Base-by-base conservation (phyloP, 2,113 vertebrate species). In the Carettochelys insculpta region DNA sequence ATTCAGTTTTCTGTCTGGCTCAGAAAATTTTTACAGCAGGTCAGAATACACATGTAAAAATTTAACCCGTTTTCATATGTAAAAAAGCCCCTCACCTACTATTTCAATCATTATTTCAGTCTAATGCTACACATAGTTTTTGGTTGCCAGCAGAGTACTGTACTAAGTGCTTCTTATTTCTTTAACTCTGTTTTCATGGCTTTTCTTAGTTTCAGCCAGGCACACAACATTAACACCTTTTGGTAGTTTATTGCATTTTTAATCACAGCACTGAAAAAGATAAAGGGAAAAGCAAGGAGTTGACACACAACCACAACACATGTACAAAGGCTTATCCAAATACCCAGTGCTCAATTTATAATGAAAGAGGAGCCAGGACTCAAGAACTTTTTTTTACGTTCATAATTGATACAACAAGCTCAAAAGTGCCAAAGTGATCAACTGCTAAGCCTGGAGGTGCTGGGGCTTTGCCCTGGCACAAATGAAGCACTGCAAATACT, bases 1-100 rank as follows among this genome's bases (percentile, higher is more conserved):
- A 94, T 98, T 94, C 92, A 97, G 87, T 97, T 97, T 97, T 97
- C 92, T 96, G 93, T 97, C 96, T 98, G 94, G 95, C 93, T 97
- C 95, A 92, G 95, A 97, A 97, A 97, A 97, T 94, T 96, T 97
- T 97, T 98, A 96, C 97, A 98, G 96, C 89, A 95, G 96, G 93
- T 96, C 97, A 96, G 96, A 94, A 97, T 96, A 95, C 88, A 97
- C 96, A 96, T 94, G 89, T 82, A 97, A 97, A 97, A 97, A 94
- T 91, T 95, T 94, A 96, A 96, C 87, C 73, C 77, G 96, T 96
- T 87, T 92, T 90, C 86, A 94, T 92, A 94, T 48, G 47, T 14
- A 96, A 96, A 90, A 94, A 61, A 94, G 90, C 93, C 95, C 88
- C 86, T 51, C 31, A 83, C 1, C 6, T 65, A 96, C 77, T 92